Evolutionary conservation across 92 coral and sea anemone genomes (phyloP), one percentile per base, ranked within the genome.

Genomic region (Ricordea florida): DNA sequence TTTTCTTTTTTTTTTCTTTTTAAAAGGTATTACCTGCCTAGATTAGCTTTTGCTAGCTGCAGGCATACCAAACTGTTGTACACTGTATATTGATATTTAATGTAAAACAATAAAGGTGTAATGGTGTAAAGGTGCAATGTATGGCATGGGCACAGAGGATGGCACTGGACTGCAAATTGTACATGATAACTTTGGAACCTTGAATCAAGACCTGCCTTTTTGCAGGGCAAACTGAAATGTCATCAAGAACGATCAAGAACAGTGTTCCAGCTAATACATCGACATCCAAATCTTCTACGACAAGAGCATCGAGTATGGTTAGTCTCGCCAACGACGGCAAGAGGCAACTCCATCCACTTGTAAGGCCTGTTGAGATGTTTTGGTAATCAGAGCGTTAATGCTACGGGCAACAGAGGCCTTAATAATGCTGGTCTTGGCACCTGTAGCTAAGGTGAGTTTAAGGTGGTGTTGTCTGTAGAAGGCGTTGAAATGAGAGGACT

Each of bases 391-490:
- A 13, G 74, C 50, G 11, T 2, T 70, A 6, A 70, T 30, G 32
- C 20, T 15, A 10, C 42, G 25, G 14, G 74, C 35, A 0, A 66
- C 74, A 17, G 55, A 43, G 23, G 37, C 24, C 35, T 66, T 46
- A 7, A 48, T 66, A 28, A 45, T 46, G 61, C 74, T 66, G 64
- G 72, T 32, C 31, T 74, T 72, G n/a, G 74, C 73, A 17, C 74
- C 81, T 11, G 80, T 59, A n/a, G 57, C 72, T 0, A 74, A 43
- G 15, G 72, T 37, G 1, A 74, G 72, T 10, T 35, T 24, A 5
- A 74, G 25, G 7, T 71, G 53, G 31, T 74, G 60, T 8, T 72
- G 72, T 27, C 31, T 21, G 73, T 37, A 42, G 46, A 74, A 74
- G 34, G 43, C 77, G 13, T 51, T 36, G n/a, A 22, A 26, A 57